These are phyloP conservation scores for Oncorhynchus mykiss DNA, from an alignment of 2,113 vertebrate species.

Conservation along the genomic window DNA sequence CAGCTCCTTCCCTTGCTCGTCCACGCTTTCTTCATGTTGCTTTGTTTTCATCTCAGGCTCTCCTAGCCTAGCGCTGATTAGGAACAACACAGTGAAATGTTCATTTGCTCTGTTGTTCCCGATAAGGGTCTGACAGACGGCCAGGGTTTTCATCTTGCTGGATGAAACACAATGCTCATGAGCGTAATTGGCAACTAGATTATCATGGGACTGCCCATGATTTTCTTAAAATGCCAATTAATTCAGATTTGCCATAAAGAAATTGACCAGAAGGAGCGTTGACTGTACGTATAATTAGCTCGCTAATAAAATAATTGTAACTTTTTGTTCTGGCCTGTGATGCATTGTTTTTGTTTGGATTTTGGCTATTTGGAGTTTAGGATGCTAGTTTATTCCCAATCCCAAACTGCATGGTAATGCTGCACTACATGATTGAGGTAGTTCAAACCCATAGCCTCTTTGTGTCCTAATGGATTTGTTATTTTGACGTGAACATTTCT, in stretches of 20 bases:
- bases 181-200: constrained; percentile 74
- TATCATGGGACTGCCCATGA: constrained; percentile 63
- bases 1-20: constrained; percentile 12
- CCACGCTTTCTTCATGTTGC: constrained; percentile 55
- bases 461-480: too few relatives aligned
- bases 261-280: constrained; percentile 26
- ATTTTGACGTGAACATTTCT: too few relatives aligned
- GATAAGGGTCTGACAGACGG: constrained; percentile 59
- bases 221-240: constrained; percentile 69
- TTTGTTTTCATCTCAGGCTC: constrained; percentile 68
- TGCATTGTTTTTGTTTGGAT: constrained; percentile 3
- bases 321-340: constrained; percentile 18
- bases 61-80: constrained; percentile 66
- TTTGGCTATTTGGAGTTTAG: neutral
- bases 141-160: constrained; percentile 66
- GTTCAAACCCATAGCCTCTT: too few relatives aligned
- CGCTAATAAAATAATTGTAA: constrained; percentile 56
- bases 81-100: constrained; percentile 71
- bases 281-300: constrained; percentile 50
- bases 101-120: constrained; percentile 75
- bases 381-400: neutral
- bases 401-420: too few relatives aligned
- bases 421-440: too few relatives aligned
- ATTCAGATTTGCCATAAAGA: constrained; percentile 40
- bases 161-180: constrained; percentile 63